These are phyloP conservation scores for Acomys russatus DNA, from an alignment of 2,797 vertebrate species.

Conservation along the genomic window DNA sequence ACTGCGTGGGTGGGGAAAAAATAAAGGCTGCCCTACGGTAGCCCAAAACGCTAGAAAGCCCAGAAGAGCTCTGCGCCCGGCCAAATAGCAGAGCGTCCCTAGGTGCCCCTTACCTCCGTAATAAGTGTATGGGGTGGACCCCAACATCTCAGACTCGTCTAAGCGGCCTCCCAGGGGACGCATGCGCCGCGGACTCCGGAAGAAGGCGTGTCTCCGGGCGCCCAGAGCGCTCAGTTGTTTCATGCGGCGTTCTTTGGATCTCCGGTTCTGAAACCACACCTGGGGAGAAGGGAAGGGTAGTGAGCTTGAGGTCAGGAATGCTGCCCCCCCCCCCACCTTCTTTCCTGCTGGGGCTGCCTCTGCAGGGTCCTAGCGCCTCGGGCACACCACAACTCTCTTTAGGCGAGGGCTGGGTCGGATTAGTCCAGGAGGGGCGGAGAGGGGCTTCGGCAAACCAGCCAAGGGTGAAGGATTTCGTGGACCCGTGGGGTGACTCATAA, in stretches of 20 bases:
- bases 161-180: conserved; percentile 92
- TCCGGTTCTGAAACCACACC: conserved; percentile 99
- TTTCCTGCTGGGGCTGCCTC: background rate
- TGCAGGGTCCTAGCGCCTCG: conserved; percentile 72
- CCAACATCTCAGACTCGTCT: conserved; percentile 94
- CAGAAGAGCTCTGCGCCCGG: fast-evolving
- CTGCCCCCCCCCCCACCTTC: background rate
- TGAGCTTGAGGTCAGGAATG: background rate
- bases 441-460: conserved; percentile 77
- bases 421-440: conserved; percentile 74
- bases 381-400: background rate
- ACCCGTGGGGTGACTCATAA: conserved; percentile 83
- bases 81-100: fast-evolving
- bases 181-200: conserved; percentile 97
- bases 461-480: conserved; percentile 84
- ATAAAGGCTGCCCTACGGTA: no score
- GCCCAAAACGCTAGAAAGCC: background rate
- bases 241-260: conserved; percentile 98
- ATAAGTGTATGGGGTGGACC: conserved; percentile 95
- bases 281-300: conserved; percentile 76
- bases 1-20: background rate
- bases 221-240: conserved; percentile 97
- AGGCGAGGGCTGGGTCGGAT: conserved; percentile 68
- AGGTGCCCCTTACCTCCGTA: conserved; percentile 93
- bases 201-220: conserved; percentile 95